Base-by-base conservation (phyloP, 2,113 vertebrate genomes). In the Notothenia coriiceps region DNA sequence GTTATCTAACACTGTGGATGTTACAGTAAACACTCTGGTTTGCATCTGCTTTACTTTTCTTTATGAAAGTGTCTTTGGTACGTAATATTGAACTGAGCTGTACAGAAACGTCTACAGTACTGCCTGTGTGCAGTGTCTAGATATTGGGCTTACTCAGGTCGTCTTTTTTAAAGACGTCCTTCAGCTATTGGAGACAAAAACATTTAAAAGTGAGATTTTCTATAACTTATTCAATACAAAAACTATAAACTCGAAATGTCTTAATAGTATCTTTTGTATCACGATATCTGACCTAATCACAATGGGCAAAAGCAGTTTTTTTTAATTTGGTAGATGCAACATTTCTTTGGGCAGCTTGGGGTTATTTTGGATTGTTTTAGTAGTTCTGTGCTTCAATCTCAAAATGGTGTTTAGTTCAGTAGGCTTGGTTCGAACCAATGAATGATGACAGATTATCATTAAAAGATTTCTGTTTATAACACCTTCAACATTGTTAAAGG, bases 1-100 rank as follows among this genome's bases (percentile, higher is more conserved):
- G 60, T 83, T 86, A 80, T 82, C 70, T 51, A 84, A 76, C 18
- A 3, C 80, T 51, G 69, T 52, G 70, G 59, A 82, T 84, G 76
- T 75, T 35, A 68, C 78, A 81, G 63, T 47, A 70, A 65, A 87
- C 68, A 69, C 75, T 67, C 22, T 0, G 57, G 55, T 47, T 65
- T 76, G 79, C 54, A 79, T 70, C 59, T 70, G 51, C 70, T 13
- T 22, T 40, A 56, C 57, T 76, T 79, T 74, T 64, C 78, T 74
- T 67, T 63, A 64, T 62, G 68, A 66, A 13, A 50, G 60, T 63
- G 71, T 83, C 55, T 12, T 25, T 0, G 56, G 54, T 2, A 18
- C 11, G 18, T 65, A 8, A 59, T 40, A 29, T 82, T 49, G 80
- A 76, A 69, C 57, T 7, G 57, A 80, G 74, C 51, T 17, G 1